Evolutionary conservation across 2,113 vertebrate species (phyloP).

Genomic region (Burhinus bistriatus): DNA sequence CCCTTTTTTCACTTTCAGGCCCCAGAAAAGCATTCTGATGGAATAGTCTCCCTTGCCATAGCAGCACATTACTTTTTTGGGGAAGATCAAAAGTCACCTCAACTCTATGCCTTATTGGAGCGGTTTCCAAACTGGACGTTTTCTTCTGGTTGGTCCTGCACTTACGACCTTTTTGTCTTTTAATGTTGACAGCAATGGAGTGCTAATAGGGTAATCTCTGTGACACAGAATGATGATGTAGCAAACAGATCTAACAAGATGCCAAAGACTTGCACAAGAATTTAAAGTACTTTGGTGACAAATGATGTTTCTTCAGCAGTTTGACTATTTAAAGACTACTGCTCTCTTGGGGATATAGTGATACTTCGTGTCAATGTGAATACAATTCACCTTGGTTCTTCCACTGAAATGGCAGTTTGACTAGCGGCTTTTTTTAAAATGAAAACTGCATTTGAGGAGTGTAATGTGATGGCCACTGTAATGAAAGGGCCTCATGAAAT

Average conservation of each 20-base stretch:
- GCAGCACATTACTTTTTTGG: conserved; percentile 91
- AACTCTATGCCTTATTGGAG: conserved; percentile 75
- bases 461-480: neutral
- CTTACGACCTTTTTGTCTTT: conserved; percentile 86
- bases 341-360: neutral
- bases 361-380: neutral
- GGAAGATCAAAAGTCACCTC: conserved; percentile 81
- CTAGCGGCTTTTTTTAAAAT: neutral
- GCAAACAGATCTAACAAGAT: neutral
- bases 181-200: conserved; percentile 10
- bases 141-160: conserved; percentile 91
- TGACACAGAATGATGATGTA: neutral
- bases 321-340: neutral
- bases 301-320: conserved; percentile 21
- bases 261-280: neutral
- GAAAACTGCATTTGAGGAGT: neutral
- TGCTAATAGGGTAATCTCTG: neutral
- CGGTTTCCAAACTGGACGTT: conserved; percentile 89
- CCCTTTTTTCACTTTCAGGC: conserved; percentile 62
- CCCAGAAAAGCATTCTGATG: conserved; percentile 68
- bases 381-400: neutral
- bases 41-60: conserved; percentile 85
- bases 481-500: neutral
- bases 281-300: neutral
- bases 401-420: neutral